These are phyloP conservation scores for Alethe castanea DNA, from an alignment of 2,113 vertebrate species.

Conservation along the genomic window DNA sequence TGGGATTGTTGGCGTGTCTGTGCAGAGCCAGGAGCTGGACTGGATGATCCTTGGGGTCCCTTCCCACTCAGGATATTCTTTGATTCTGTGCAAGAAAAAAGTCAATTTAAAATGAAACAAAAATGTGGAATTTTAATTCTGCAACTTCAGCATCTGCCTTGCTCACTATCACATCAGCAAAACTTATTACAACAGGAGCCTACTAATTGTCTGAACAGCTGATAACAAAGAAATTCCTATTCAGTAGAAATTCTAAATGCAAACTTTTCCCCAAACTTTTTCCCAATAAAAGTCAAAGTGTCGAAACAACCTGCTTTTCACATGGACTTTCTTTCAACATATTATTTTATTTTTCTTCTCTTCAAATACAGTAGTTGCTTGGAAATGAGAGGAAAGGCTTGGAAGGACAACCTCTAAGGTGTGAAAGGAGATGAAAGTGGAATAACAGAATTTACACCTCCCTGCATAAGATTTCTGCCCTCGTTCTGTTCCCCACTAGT, in stretches of 20 bases:
- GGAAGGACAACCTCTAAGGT: neutral
- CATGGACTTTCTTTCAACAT: neutral
- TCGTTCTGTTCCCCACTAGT: neutral
- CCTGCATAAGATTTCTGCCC: neutral
- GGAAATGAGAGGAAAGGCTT: neutral
- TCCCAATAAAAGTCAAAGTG: neutral
- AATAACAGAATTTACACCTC: neutral
- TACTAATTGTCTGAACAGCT: neutral
- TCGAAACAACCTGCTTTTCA: neutral
- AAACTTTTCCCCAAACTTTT: neutral
- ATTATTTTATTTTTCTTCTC: neutral
- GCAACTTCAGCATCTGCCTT: neutral
- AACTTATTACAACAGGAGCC: neutral
- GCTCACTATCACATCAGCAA: neutral
- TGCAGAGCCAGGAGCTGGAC: accelerated
- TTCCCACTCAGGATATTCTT: neutral
- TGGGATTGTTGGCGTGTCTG: neutral
- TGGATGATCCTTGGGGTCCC: accelerated
- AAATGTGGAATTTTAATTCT: neutral
- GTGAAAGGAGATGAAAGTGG: neutral
- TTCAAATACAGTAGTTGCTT: neutral
- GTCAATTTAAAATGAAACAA: neutral
- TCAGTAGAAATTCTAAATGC: neutral
- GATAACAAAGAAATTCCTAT: neutral
- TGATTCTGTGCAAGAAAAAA: neutral